A percentile compares a stretch with the other conserved stretches of the same genome.
phyloP scores from a whole-genome alignment of 2,797 vertebrate species.

The Sitta carolinensis region DNA sequence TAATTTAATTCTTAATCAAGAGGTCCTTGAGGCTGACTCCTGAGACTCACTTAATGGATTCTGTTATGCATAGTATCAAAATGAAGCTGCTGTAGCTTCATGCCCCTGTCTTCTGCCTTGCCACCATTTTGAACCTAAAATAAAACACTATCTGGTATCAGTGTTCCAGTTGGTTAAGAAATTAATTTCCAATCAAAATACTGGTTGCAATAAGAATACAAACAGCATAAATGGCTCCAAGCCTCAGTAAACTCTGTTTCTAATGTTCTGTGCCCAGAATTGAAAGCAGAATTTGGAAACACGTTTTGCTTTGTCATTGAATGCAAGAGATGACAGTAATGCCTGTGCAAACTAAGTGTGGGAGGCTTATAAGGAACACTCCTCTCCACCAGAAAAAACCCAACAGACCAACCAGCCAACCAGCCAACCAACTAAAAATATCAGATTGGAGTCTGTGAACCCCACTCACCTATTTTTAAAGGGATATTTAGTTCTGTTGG shows the following conservation, averaged over 20 bases:
- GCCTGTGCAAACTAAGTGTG: neutral
- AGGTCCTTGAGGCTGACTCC: conserved; percentile 65
- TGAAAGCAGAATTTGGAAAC: neutral
- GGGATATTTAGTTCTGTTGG: neutral
- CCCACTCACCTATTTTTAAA: neutral
- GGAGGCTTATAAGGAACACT: neutral
- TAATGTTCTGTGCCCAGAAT: neutral
- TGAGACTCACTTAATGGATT: conserved; percentile 56
- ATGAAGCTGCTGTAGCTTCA: conserved; percentile 34
- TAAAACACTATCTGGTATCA: neutral
- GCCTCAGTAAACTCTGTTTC: neutral
- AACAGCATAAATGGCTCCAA: neutral
- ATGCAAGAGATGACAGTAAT: neutral
- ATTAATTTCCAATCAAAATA: neutral
- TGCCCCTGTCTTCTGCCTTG: neutral
- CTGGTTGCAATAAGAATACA: neutral
- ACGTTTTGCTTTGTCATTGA: neutral
- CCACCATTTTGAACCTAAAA: neutral
- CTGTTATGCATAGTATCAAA: conserved; percentile 32
- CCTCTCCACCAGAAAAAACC: accelerated
- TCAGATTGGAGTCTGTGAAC: neutral
- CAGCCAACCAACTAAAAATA: neutral
- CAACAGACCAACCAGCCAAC: neutral
- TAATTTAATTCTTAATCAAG: conserved; percentile 74
- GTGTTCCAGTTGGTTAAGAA: neutral